A percentile compares a stretch with the other conserved stretches of the same genome.
Evolutionary conservation across 2,888 invertebrate genomes (phyloP).

Genomic region (Drosophila quasianomalipes): DNA sequence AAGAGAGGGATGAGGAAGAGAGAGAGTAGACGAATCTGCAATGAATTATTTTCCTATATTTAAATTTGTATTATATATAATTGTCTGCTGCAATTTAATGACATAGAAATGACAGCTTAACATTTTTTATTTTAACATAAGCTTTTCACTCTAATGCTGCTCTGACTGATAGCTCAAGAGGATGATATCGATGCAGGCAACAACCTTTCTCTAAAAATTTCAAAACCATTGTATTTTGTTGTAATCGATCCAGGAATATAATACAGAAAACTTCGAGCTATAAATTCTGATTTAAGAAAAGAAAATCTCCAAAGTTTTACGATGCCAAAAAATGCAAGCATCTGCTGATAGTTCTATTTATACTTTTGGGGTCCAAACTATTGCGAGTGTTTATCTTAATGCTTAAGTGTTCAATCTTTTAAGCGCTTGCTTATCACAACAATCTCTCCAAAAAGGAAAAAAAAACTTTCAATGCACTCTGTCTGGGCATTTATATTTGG

Average conservation of each 20-base stretch:
- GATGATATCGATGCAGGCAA: neutral
- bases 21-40: neutral
- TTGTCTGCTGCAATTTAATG: neutral
- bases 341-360: neutral
- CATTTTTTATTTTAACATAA: neutral
- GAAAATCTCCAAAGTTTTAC: neutral
- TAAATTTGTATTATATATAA: neutral
- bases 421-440: constrained; percentile 12
- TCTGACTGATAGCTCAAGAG: neutral
- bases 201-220: neutral
- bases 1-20: no score
- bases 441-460: neutral
- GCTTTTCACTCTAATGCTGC: neutral
- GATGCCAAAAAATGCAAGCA: neutral
- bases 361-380: neutral
- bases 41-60: neutral
- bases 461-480: constrained; percentile 22
- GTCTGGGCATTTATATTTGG: constrained; percentile 10
- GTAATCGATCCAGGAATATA: neutral
- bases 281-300: neutral
- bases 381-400: neutral
- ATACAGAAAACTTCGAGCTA: neutral
- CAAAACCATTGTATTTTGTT: neutral
- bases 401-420: constrained; percentile 19
- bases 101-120: neutral